Evolutionary conservation across 2,797 vertebrate species (phyloP), one percentile per base, ranked within the genome.

Genomic region (Phaenicophaeus curvirostris): DNA sequence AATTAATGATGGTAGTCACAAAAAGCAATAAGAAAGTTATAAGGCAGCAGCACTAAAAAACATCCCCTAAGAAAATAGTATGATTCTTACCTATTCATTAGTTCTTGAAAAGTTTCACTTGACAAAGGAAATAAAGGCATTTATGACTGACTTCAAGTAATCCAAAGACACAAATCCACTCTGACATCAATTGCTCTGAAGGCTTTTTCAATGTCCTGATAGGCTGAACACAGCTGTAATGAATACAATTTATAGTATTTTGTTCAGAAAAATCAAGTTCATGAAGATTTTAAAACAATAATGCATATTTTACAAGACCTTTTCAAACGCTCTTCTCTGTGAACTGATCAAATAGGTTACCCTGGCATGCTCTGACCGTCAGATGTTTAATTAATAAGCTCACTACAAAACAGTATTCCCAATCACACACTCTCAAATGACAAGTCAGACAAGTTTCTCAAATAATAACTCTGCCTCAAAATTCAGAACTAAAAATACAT

Each of bases 51-150:
- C 5, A 8, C 69, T 88, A 89, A 95, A 95, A 85, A 87, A 54
- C 20, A 24, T 84, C 71, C 50, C 83, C 44, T 90, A 94, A 86
- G 85, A 76, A 95, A 93, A 82, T 63, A 80, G 59, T 42, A 73
- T 24, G 35, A 65, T 69, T 95, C 97, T 97, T 97, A 98, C 97
- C 97, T 96, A 92, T 95, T 98, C 97, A 98, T 98, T 96, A 98
- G 87, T 95, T 97, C 96, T 89, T 98, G 97, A 91, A 98, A 98
- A 95, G 96, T 94, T 92, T 92, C 96, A 82, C 95, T 97, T 51
- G 97, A 97, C 85, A 98, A 94, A 63, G 92, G 96, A 97, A 97
- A 98, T 66, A 80, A 98, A 98, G 85, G 95, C 98, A 96, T 97
- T 98, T 82, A 98, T 95, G 92, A 98, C 95, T 14, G 97, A 95